Conservation (phyloP, 2,797 vertebrate genomes). For the Myiothlypis chrysogaster region DNA sequence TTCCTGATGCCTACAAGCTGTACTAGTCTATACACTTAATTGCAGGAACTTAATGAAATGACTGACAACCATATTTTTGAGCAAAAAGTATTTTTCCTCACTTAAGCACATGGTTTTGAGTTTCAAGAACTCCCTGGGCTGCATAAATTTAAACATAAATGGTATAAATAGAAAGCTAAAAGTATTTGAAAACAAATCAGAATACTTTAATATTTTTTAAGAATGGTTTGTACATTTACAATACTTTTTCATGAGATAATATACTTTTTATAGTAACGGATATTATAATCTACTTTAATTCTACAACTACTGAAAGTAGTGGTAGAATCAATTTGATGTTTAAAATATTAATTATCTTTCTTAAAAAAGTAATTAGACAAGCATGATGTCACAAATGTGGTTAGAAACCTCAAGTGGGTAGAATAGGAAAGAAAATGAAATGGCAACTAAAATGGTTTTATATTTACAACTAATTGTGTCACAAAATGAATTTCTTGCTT, state of each 20-base stretch:
- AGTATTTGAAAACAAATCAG: neutral
- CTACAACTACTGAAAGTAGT: neutral
- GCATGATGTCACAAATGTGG: neutral
- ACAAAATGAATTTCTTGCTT: neutral
- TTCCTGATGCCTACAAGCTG: neutral
- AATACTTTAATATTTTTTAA: neutral
- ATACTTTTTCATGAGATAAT: neutral
- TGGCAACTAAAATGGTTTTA: neutral
- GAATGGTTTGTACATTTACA: slow-evolving; percentile 5
- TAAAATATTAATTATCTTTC: slow-evolving; percentile 22
- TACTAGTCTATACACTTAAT: neutral
- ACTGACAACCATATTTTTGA: neutral
- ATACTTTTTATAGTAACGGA: neutral
- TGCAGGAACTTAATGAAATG: neutral
- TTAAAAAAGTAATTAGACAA: slow-evolving; percentile 36
- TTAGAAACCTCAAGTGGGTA: neutral
- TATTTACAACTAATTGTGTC: neutral
- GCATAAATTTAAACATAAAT: neutral
- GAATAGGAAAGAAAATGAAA: neutral
- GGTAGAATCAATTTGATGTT: neutral
- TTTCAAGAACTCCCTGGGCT: neutral
- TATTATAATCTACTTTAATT: neutral
- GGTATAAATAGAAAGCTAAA: neutral
- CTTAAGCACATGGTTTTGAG: neutral
- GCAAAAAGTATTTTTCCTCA: neutral